Evolutionary conservation across 2,797 vertebrate species (phyloP).

Genomic region (Sebastolobus alascanus): DNA sequence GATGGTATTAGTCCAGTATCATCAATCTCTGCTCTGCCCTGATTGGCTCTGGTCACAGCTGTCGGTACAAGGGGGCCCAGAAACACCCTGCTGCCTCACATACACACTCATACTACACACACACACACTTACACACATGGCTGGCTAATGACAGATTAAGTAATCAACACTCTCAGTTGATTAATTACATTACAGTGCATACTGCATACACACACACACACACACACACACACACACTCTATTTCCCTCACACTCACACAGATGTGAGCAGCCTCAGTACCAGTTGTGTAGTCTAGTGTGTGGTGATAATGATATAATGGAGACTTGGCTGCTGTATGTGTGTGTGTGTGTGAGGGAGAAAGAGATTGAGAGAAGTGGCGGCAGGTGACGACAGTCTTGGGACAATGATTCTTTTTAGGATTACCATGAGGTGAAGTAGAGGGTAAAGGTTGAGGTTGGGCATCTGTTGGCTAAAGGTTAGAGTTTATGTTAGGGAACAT

Average conservation of each 20-base stretch:
- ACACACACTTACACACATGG: slow-evolving; percentile 47
- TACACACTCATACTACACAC: slow-evolving; percentile 39
- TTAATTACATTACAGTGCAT: slow-evolving; percentile 68
- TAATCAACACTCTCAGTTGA: slow-evolving; percentile 74
- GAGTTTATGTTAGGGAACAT: slow-evolving; percentile 17
- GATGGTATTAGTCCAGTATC: slow-evolving; percentile 71
- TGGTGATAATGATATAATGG: slow-evolving; percentile 44
- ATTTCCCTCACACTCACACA: slow-evolving; percentile 28
- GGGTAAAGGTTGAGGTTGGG: slow-evolving; percentile 44
- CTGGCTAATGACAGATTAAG: slow-evolving; percentile 77
- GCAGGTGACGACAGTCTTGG: slow-evolving; percentile 57
- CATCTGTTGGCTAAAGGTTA: slow-evolving; percentile 39
- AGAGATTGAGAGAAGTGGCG: slow-evolving; percentile 11
- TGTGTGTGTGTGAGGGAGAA: neutral
- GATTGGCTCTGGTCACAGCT: slow-evolving; percentile 80
- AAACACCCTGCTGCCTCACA: slow-evolving; percentile 55
- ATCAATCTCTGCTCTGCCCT: slow-evolving; percentile 78
- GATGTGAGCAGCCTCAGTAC: slow-evolving; percentile 51
- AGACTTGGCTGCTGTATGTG: slow-evolving; percentile 29
- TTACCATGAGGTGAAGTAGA: slow-evolving; percentile 23
- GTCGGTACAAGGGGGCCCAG: slow-evolving; percentile 65
- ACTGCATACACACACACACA: slow-evolving; percentile 21
- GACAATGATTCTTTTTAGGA: slow-evolving; percentile 50
- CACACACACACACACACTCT: slow-evolving; percentile 17
- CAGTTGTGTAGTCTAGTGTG: slow-evolving; percentile 61